Base-by-base conservation (phyloP, 1,140 invertebrate species). In the Brachionus asplanchnoidis region DNA sequence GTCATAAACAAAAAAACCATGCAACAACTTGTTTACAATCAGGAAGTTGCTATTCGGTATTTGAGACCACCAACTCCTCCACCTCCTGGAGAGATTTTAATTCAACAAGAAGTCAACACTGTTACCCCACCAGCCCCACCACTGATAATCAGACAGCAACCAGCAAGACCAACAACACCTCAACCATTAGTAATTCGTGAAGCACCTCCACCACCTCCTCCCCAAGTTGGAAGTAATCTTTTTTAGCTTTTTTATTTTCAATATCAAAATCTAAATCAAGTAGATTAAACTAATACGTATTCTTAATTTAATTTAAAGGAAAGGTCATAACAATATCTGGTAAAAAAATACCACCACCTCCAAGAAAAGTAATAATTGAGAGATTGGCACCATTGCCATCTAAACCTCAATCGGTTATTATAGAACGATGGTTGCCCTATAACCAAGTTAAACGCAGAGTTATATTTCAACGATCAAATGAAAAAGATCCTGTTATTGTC, bases 51-150 rank as follows among this genome's bases (percentile, higher is more conserved):
- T 12, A 73, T 85, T 70, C 53, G 84, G 42, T 85, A 78, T 68
- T 46, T 85, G 8, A 44, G 42, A 78, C 84, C 84, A n/a, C 84
- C 84, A 70, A 85, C 84, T 44, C 84, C 84, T n/a, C 84, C 84
- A 32, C 40, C 84, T 65, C 73, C 84, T 11, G 84, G 84, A 14
- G 68, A 73, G 56, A 70, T 85, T 28, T 40, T 85, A 60, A 85
- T 85, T 66, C 50, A 68, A 44, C 68, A 85, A 40, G 73, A 46
- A 23, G 17, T 42, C 8, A 42, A 60, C 17, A 60, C 77, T 26
- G 8, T 36, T 36, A 60, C 84, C 3, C 84, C 73, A 36, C 73
- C 84, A 44, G 73, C 84, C 28, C 84, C 84, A 53, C 84, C 84
- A 20, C 8, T 85, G 8, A 46, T 85, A 9, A 65, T 85, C 17